Evolutionary conservation across 2,797 vertebrate species (phyloP), one percentile per base, ranked within the genome.

Genomic region (Naso thynnoides): DNA sequence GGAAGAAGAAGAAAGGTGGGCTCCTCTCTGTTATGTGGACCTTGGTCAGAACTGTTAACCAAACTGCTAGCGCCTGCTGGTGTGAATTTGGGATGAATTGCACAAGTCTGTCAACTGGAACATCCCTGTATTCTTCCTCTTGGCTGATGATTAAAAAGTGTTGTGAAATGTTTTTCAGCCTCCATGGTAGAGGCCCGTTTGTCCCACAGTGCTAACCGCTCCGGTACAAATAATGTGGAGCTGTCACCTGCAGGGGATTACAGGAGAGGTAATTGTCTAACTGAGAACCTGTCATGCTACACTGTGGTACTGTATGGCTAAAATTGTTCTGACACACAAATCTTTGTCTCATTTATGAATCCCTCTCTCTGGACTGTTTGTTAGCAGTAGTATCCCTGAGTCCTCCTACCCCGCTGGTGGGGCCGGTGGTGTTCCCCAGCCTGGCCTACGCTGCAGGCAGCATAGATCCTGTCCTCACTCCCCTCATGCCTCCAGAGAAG

Each of bases 401-500:
- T 44, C 79, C 91, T 55, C 77, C 86, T 1, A 38, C 78, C 39
- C 79, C 74, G 0, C 73, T 91, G 27, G 31, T 82, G 0, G 91
- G 91, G 1, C 41, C 83, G 0, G 79, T 82, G 70, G 78, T 61
- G 1, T 94, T 93, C 75, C 89, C 86, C 3, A 86, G 88, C 19
- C 70, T 86, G 8, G 78, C 88, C 14, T 92, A 90, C 6, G 89
- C 87, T 1, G 89, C 86, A 18, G 77, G 85, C 27, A 77, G 78
- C 48, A 85, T 92, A 0, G 95, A 95, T 61, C 87, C 92, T 0
- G 92, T 95, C 27, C 84, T 91, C 3, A 57, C 94, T 23, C 96
- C 97, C 0, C 94, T 99, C 73, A 92, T 99, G 73, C 89, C 93
- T 45, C 45, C 94, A 19, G 94, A 94, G 0, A 97, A 96, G 75